Evolutionary conservation across 2,113 vertebrate species (phyloP).

Genomic region (Microcebus murinus): DNA sequence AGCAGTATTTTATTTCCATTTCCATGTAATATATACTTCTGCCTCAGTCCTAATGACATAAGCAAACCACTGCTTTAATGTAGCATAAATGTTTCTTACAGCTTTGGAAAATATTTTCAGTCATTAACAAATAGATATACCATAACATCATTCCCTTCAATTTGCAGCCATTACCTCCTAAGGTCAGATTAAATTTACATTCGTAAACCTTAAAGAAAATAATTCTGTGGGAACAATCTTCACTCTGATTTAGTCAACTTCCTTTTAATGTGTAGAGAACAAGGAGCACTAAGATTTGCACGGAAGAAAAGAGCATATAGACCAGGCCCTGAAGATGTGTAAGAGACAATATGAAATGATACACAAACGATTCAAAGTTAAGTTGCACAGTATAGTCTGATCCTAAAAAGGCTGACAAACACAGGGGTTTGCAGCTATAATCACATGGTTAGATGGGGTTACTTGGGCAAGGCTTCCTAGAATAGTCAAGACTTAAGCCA

Average conservation of each 20-base stretch:
- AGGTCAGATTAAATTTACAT: constrained; percentile 33
- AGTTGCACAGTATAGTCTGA: background rate
- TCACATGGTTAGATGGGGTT: background rate
- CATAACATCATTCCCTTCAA: background rate
- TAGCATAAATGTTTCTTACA: background rate
- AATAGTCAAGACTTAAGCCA: background rate
- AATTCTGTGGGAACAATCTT: constrained; percentile 24
- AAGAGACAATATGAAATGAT: constrained; percentile 21
- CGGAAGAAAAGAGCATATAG: background rate
- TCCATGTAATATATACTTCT: background rate
- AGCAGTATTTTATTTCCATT: constrained; percentile 25
- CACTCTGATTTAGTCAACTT: background rate
- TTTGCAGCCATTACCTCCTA: background rate
- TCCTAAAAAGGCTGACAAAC: background rate
- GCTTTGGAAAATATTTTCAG: background rate
- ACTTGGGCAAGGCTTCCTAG: background rate
- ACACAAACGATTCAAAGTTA: background rate
- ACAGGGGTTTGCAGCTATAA: background rate
- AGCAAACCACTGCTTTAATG: background rate
- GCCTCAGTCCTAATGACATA: background rate
- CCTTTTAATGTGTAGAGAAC: background rate
- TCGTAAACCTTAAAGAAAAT: constrained; percentile 34
- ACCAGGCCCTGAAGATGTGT: background rate
- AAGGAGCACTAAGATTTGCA: constrained; percentile 10
- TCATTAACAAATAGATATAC: constrained; percentile 34